These are phyloP conservation scores for Trichosurus vulpecula DNA, from an alignment of 2,797 vertebrate species.

Conservation along the genomic window DNA sequence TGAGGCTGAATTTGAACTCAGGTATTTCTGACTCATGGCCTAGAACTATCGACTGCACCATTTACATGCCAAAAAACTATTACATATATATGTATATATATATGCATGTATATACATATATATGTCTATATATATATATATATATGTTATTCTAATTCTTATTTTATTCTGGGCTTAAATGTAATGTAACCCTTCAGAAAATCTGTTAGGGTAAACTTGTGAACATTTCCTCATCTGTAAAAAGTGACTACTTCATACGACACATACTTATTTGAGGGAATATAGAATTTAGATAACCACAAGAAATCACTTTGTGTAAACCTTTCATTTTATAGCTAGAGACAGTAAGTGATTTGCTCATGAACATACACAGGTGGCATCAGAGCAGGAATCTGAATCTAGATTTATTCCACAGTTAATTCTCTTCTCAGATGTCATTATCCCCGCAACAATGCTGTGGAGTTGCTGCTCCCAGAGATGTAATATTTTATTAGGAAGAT, in stretches of 20 bases:
- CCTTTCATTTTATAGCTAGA: neutral
- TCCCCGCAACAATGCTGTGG: too few relatives aligned
- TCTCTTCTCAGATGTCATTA: neutral
- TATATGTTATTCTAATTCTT: too few relatives aligned
- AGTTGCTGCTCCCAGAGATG: too few relatives aligned
- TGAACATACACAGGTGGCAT: neutral
- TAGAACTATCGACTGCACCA: neutral
- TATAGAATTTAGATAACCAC: neutral
- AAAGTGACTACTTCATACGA: neutral
- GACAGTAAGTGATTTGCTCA: neutral
- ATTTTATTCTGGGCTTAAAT: neutral
- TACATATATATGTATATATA: too few relatives aligned
- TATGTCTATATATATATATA: too few relatives aligned
- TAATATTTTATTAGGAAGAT: neutral
- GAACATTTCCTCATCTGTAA: neutral
- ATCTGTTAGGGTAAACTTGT: neutral
- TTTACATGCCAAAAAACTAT: neutral
- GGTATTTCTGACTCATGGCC: neutral
- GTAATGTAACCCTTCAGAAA: neutral
- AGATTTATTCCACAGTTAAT: neutral
- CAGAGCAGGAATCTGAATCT: neutral
- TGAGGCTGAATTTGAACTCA: neutral
- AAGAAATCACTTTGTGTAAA: neutral
- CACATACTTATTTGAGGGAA: neutral
- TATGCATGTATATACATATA: too few relatives aligned